phyloP scores from a whole-genome alignment of 2,888 invertebrate genomes.

The Paralinhomoeus sp. region DNA sequence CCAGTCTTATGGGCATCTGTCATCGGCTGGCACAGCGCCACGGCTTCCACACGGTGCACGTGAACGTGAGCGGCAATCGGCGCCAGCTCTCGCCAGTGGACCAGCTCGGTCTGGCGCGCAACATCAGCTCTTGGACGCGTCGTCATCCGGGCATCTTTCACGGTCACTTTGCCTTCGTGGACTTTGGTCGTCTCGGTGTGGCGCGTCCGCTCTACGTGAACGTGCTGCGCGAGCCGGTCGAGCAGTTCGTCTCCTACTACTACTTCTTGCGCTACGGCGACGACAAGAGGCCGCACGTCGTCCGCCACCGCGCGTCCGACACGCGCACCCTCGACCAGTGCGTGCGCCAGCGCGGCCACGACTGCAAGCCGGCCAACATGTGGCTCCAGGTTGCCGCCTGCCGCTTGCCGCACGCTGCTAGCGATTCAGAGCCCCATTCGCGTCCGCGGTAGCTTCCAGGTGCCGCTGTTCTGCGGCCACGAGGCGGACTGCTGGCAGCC shows the following conservation, averaged over 20 bases:
- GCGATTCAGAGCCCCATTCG: too few species aligned
- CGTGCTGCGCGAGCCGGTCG: slow-evolving; percentile 71
- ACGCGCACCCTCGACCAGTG: slow-evolving; percentile 92
- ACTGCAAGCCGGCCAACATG: slow-evolving; percentile 86
- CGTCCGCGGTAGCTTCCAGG: too few species aligned
- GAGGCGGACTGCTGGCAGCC: slow-evolving; percentile 85
- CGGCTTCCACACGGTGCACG: too few species aligned
- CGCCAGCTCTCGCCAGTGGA: too few species aligned
- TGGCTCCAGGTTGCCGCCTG: slow-evolving; percentile 99
- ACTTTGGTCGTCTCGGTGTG: slow-evolving; percentile 67
- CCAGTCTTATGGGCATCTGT: too few species aligned
- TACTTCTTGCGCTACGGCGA: slow-evolving; percentile 81
- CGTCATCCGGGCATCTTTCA: slow-evolving; percentile 87
- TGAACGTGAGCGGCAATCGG: too few species aligned
- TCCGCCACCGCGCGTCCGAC: slow-evolving; percentile 76
- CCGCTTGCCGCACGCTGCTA: too few species aligned
- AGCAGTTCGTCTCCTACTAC: slow-evolving; percentile 85
- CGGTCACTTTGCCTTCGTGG: slow-evolving; percentile 84
- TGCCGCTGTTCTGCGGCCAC: slow-evolving; percentile 97
- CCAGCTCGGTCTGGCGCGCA: too few species aligned
- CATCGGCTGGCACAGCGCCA: too few species aligned
- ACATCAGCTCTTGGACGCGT: slow-evolving; percentile 63
- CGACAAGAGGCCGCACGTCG: slow-evolving; percentile 78
- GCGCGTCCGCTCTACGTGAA: slow-evolving; percentile 78
- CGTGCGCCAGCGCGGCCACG: slow-evolving; percentile 51